Percentiles rank a stretch among this genome's conserved stretches.
Conservation (phyloP, 2,888 invertebrate species). For the Chrysolina americana region DNA sequence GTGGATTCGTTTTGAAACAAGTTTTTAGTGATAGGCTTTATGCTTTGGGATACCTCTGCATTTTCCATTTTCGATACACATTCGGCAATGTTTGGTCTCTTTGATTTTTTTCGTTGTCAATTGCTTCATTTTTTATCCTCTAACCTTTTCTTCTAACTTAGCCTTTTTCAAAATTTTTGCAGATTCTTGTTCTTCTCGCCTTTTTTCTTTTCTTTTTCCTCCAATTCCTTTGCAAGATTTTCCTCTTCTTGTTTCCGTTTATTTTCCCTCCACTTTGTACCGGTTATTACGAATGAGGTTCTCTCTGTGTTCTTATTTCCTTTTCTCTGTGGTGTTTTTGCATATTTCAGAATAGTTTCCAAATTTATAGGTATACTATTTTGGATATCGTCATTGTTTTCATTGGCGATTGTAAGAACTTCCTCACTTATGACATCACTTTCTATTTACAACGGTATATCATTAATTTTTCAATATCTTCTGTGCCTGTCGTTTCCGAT, state of each 20-base stretch:
- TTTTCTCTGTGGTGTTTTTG: slow-evolving; percentile 18
- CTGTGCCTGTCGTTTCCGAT: neutral
- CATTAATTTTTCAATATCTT: neutral
- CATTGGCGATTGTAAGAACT: neutral
- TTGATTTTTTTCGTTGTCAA: too few relatives aligned
- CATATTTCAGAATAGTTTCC: slow-evolving; percentile 4
- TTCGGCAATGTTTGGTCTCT: too few relatives aligned
- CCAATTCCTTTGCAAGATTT: slow-evolving; percentile 19
- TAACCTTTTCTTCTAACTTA: too few relatives aligned
- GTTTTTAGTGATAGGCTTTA: too few relatives aligned
- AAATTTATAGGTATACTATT: slow-evolving; percentile 13
- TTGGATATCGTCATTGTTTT: slow-evolving; percentile 8
- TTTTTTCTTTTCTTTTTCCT: slow-evolving; percentile 6
- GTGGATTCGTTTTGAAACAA: too few relatives aligned
- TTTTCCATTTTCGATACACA: too few relatives aligned
- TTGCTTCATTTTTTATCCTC: too few relatives aligned
- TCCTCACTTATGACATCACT: slow-evolving; percentile 10
- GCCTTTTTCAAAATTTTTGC: too few relatives aligned
- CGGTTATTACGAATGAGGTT: slow-evolving; percentile 23
- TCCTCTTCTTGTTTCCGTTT: slow-evolving; percentile 23
- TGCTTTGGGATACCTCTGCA: too few relatives aligned
- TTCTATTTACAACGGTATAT: slow-evolving; percentile 14
- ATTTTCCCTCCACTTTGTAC: slow-evolving; percentile 10
- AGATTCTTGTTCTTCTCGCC: too few relatives aligned
- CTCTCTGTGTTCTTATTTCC: slow-evolving; percentile 14